phyloP scores from a whole-genome alignment of 2,797 vertebrate genomes.

The Mormyrops boulengeri region DNA sequence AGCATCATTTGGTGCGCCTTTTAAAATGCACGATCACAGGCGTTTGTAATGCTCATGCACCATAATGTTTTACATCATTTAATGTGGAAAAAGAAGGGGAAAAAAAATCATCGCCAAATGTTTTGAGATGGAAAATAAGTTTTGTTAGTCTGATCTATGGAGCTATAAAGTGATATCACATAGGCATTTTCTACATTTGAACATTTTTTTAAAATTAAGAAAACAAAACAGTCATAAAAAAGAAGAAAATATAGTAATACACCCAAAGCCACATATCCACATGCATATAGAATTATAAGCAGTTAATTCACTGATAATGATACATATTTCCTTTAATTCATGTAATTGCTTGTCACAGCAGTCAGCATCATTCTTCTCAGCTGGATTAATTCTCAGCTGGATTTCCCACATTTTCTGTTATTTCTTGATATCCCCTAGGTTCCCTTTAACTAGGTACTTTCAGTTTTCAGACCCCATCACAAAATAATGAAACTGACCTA shows the following conservation, averaged over 20 bases:
- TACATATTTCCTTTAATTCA: background rate
- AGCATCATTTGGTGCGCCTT: background rate
- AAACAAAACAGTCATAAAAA: background rate
- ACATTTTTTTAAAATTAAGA: background rate
- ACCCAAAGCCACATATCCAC: background rate
- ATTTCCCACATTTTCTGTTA: background rate
- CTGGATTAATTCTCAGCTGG: background rate
- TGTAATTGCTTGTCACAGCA: background rate
- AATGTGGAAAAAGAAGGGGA: background rate
- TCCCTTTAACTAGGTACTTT: constrained; percentile 1
- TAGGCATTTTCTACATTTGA: background rate
- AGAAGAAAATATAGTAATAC: background rate
- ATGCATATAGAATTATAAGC: background rate
- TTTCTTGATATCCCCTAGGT: background rate
- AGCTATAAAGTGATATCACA: background rate
- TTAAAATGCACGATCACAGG: background rate
- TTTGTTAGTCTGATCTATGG: background rate
- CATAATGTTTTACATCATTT: background rate
- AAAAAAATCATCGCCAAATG: background rate
- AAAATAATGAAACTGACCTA: constrained; percentile 23
- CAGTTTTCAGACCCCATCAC: constrained; percentile 1
- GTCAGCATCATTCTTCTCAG: background rate
- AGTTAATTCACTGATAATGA: background rate
- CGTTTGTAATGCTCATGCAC: background rate
- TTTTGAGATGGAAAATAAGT: background rate